Evolutionary conservation across 2,888 invertebrate species (phyloP), one percentile per base, ranked within the genome.

Genomic region (Microplitis manilae): DNA sequence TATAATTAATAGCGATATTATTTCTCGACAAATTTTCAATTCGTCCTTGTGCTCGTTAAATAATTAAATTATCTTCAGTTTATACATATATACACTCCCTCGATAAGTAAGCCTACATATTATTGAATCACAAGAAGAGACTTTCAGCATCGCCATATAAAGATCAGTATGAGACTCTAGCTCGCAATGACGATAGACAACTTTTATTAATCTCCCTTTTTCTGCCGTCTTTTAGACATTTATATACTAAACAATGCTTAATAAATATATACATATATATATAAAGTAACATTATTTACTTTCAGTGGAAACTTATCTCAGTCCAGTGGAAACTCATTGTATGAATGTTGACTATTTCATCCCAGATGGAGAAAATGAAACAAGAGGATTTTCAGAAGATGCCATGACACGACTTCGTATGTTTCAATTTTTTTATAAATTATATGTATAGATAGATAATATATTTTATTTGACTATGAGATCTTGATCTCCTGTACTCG

Each of bases 341-440:
- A 96, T 95, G 91, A 97, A 97, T 91, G 94, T 97, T 88, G 96
- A 97, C 91, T 97, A 98, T 91, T 97, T 96, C 92, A 95, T 97
- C 81, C 95, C 96, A 73, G 96, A 97, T 90, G 96, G 96, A 84
- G 95, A 96, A 87, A 95, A 96, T 90, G 93, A 94, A 87, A 95
- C 95, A 69, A 94, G 94, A 87, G 93, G 94, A 80, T 94, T 96
- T 82, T 94, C 94, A 1, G 95, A 96, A 83, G 95, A 96, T 87
- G 94, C 95, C 80, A 96, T 96, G 94, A 95, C 96, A 81, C 94
- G 95, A 89, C 90, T 94, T 79, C 94, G 96, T 96, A 92, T 93
- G 94, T 84, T 81, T 30, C 72, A 17, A 62, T 77, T 61, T n/a
- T 61, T 81, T 86, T 20, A 8, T 60, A 13, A 50, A 50, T 13